Base-by-base conservation (phyloP, 2,888 invertebrate genomes). In the Leptinotarsa peninsularis region DNA sequence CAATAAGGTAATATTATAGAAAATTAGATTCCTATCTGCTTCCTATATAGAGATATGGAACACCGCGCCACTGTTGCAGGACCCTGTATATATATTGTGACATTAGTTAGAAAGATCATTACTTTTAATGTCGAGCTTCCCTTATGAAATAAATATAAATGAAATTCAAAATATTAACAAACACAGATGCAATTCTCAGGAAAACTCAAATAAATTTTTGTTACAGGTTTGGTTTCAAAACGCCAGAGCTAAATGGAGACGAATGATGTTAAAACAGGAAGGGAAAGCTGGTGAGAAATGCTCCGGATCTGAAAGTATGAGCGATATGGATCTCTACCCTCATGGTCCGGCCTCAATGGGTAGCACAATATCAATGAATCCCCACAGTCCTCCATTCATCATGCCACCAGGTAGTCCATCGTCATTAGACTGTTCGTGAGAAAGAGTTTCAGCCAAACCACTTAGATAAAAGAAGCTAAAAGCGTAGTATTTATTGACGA, bases 171-270 rank as follows among this genome's bases (percentile, higher is more conserved):
- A 3, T 43, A 13, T 43, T 10, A 43, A 10, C 10, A 43, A 43
- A 10, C 43, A 43, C 10, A 3, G 13, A 43, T 43, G 43, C 43
- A 10, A 10, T 43, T 43, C 5, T 43, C 43, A 43, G 43, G 43
- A 13, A 43, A 43, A 43, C 43, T 43, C 0, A 43, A 43, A 43
- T 43, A 10, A 3, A 1, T 43, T 10, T 89, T 91, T 89, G 89
- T 90, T 90, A 58, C 92, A 97, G 96, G 97, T 97, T 74, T 97
- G 97, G 97, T 97, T 97, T 90, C 97, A 97, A 90, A 97, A 97
- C 88, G 96, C 97, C 49, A 91, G 97, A 56, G 97, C 97, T 81
- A 97, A 97, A 90, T 96, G 96, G 94, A 93, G 97, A 84, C 93
- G 97, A 81, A 95, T 95, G 92, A 93, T 95, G 88, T 90, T 94